Evolutionary conservation across 2,888 invertebrate genomes (phyloP).

Genomic region (Agrochola lota): DNA sequence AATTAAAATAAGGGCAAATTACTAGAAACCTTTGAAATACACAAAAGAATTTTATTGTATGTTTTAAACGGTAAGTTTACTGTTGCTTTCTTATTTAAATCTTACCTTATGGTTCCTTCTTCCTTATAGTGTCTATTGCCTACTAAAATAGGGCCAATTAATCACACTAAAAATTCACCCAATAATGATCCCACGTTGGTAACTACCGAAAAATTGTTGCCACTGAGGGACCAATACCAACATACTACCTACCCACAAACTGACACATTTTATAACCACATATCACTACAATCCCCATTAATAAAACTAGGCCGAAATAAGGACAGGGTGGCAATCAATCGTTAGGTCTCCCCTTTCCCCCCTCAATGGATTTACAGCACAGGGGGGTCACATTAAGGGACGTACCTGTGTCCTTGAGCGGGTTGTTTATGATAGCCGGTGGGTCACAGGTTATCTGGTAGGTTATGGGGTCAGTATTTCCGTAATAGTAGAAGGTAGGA

Average conservation of each 20-base stretch:
- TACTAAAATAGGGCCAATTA: neutral
- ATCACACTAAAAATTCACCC: neutral
- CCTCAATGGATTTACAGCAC: slow-evolving; percentile 45
- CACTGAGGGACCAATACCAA: neutral
- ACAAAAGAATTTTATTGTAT: neutral
- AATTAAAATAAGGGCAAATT: neutral
- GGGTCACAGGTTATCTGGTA: slow-evolving; percentile 13
- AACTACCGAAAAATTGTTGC: neutral
- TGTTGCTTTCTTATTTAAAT: neutral
- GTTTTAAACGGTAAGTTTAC: neutral
- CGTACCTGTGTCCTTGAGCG: slow-evolving; percentile 32
- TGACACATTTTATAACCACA: slow-evolving; percentile 40
- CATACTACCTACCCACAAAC: slow-evolving; percentile 1
- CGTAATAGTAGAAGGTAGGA: slow-evolving; percentile 19
- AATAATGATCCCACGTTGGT: neutral
- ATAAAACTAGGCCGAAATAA: slow-evolving; percentile 51
- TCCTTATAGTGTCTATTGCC: neutral
- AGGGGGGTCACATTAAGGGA: slow-evolving; percentile 40
- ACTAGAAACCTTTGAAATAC: neutral
- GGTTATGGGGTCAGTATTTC: slow-evolving; percentile 33
- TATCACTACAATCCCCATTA: slow-evolving; percentile 28
- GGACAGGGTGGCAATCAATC: slow-evolving; percentile 53
- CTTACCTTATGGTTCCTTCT: no score
- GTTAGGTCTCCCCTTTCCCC: slow-evolving; percentile 5
- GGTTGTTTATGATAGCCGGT: slow-evolving; percentile 36